Evolutionary conservation across 2,888 invertebrate species (phyloP).

Genomic region (Penaeus monodon): DNA sequence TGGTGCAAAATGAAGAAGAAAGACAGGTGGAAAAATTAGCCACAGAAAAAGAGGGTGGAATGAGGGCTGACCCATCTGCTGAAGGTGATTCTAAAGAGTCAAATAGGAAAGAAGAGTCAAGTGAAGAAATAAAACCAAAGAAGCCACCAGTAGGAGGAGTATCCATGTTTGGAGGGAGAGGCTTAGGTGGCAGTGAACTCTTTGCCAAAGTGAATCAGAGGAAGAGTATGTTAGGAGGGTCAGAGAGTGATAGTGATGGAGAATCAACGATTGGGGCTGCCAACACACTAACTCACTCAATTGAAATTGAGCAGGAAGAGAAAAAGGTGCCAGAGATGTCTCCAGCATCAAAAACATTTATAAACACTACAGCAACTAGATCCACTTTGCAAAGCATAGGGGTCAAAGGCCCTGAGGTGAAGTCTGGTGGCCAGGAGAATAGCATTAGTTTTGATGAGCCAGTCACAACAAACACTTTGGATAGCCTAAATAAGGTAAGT

Average conservation of each 20-base stretch:
- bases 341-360: background rate
- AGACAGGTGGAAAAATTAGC: too few relatives aligned
- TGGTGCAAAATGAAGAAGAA: too few relatives aligned
- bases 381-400: conserved; percentile 16
- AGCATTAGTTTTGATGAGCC: conserved; percentile 48
- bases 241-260: conserved; percentile 12
- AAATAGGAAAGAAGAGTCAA: background rate
- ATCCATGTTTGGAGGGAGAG: conserved; percentile 48
- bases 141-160: conserved; percentile 55
- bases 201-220: conserved; percentile 48
- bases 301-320: background rate
- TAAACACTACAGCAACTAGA: conserved; percentile 2
- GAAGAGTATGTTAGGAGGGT: conserved; percentile 45
- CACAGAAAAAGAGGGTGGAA: too few relatives aligned
- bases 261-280: background rate
- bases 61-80: too few relatives aligned
- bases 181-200: conserved; percentile 28
- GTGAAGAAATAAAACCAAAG: conserved; percentile 22
- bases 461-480: conserved; percentile 23
- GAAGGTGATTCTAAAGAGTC: too few relatives aligned
- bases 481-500: conserved; percentile 50
- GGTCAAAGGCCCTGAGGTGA: background rate
- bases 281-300: background rate
- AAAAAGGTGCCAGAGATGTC: background rate
- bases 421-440: conserved; percentile 26